Percentiles rank a stretch among this genome's conserved stretches.
These are phyloP conservation scores for Aphodius granarius DNA, from an alignment of 2,888 invertebrate genomes.

Conservation along the genomic window DNA sequence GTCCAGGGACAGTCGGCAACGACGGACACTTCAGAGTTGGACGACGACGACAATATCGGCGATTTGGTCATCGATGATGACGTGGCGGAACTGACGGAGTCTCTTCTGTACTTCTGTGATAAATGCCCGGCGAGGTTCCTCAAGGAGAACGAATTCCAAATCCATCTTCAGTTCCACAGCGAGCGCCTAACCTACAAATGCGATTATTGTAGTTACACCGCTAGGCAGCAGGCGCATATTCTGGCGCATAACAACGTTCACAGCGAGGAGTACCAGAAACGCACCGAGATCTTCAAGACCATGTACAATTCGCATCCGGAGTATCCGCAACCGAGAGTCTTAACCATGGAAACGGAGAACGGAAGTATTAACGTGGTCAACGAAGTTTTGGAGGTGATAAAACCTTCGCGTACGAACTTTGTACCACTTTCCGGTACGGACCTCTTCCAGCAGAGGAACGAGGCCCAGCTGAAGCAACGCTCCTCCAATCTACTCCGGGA, in stretches of 20 bases:
- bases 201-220: slow-evolving; percentile 76
- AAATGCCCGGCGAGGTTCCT: slow-evolving; percentile 85
- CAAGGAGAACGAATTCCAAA: slow-evolving; percentile 70
- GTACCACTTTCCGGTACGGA: slow-evolving; percentile 68
- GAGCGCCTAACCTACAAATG: slow-evolving; percentile 68
- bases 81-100: slow-evolving; percentile 44
- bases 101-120: slow-evolving; percentile 70
- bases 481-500: slow-evolving; percentile 31
- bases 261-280: slow-evolving; percentile 76
- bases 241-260: slow-evolving; percentile 73
- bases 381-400: slow-evolving; percentile 30
- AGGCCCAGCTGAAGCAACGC: slow-evolving; percentile 58
- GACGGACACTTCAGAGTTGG: slow-evolving; percentile 25
- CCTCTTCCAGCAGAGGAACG: slow-evolving; percentile 65
- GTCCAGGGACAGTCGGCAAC: neutral
- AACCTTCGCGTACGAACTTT: slow-evolving; percentile 41
- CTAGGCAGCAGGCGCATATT: slow-evolving; percentile 69
- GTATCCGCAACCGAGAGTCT: slow-evolving; percentile 63
- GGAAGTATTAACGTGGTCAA: slow-evolving; percentile 55
- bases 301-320: slow-evolving; percentile 66
- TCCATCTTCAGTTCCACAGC: slow-evolving; percentile 73
- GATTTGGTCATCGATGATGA: slow-evolving; percentile 30
- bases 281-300: slow-evolving; percentile 69
- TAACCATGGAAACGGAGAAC: slow-evolving; percentile 43
- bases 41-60: slow-evolving; percentile 47